A percentile compares a stretch with the other conserved stretches of the same genome.
These are phyloP conservation scores for Branchellion lobata DNA, from an alignment of 2,888 invertebrate species.

Conservation along the genomic window DNA sequence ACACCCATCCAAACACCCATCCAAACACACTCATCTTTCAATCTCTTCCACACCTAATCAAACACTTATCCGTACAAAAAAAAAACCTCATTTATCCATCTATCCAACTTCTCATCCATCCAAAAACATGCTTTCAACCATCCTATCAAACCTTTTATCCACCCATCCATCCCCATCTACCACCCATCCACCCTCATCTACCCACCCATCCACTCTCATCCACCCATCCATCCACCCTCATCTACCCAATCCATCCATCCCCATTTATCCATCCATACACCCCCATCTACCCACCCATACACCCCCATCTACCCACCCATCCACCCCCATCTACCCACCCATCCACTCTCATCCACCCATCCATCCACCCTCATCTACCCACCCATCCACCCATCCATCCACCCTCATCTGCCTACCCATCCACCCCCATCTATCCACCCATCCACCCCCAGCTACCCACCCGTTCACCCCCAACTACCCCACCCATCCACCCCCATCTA, in stretches of 20 bases:
- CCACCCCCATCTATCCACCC: too few relatives aligned
- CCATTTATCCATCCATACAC: neutral
- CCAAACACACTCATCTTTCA: too few relatives aligned
- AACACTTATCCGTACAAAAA: neutral
- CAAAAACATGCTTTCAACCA: too few relatives aligned
- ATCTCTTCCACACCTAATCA: neutral
- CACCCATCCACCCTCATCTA: neutral
- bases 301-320: neutral
- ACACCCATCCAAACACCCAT: too few relatives aligned
- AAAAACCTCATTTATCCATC: too few relatives aligned
- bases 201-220: neutral
- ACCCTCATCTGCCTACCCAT: too few relatives aligned
- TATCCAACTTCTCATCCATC: too few relatives aligned
- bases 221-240: neutral
- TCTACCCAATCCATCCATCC: neutral
- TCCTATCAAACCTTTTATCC: neutral
- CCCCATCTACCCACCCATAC: neutral
- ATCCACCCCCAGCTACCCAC: too few relatives aligned
- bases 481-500: too few relatives aligned
- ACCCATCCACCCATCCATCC: too few relatives aligned
- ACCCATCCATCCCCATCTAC: constrained; percentile 11
- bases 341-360: neutral
- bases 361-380: too few relatives aligned
- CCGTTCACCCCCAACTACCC: too few relatives aligned
- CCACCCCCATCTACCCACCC: neutral